Base-by-base conservation (phyloP, 2,797 vertebrate species). In the Enteromius trimaculatus region DNA sequence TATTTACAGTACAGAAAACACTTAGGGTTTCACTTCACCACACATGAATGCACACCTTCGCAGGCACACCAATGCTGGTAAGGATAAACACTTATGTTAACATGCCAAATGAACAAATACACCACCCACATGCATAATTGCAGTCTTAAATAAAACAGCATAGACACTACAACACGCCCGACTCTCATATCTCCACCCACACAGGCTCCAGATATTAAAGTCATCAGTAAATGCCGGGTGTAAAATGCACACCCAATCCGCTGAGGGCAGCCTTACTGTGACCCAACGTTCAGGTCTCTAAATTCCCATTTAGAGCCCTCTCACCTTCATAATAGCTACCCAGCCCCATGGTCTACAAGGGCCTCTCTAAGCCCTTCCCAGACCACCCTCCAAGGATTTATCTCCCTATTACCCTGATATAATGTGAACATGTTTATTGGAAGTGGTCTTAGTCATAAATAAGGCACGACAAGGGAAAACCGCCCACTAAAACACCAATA, bases 351-450 rank as follows among this genome's bases (percentile, higher is more conserved):
- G 55, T 64, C 70, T 64, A 68, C 65, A 64, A 17, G 87, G 87
- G 85, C 84, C 88, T 93, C 90, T 92, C 92, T 89, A 86, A 87
- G 89, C 86, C 89, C 92, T 92, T 85, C 2, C 91, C 94, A 93
- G 85, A 88, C 86, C 88, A 90, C 90, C 85, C 86, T 89, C 83
- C 81, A 91, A 79, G 77, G 94, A 95, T 96, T 96, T 94, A 95
- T 94, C 92, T 86, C 88, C 89, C 89, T 90, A 91, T 96, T 95
- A 94, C 90, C 66, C 74, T 94, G 95, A 96, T 96, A 90, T 95
- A 96, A 90, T 92, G 90, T 26, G 86, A 90, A 88, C 86, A 88
- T 87, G 88, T 95, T 95, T 95, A 95, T 91, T 89, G 92, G 87
- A 84, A 82, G 90, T 83, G 86, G 89, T 79, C 87, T 72, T 92